Conservation (phyloP, 2,113 vertebrate species). For the Rostratula benghalensis region DNA sequence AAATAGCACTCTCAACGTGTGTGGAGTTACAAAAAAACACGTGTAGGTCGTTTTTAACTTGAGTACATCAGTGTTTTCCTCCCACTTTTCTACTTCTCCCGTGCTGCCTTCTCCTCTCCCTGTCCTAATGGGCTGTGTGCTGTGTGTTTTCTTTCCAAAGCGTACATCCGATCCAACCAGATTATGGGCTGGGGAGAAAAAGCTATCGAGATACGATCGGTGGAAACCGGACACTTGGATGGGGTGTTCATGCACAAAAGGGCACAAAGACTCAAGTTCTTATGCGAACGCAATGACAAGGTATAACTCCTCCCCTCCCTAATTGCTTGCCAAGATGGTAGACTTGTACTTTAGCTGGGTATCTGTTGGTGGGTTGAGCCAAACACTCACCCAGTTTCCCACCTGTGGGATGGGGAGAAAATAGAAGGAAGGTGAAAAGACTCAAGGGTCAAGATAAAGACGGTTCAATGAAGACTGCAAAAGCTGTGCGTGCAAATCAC, state of each 20-base stretch:
- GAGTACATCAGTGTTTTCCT: fast-evolving
- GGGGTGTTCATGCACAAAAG: conserved; percentile 99
- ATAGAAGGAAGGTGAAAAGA: neutral
- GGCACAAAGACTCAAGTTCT: conserved; percentile 97
- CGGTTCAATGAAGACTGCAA: neutral
- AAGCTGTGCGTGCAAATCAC: neutral
- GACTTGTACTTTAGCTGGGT: fast-evolving
- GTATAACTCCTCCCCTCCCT: conserved; percentile 58
- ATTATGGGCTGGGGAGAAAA: conserved; percentile 99
- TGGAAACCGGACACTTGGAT: conserved; percentile 96
- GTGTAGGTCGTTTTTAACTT: neutral
- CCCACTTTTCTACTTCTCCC: neutral
- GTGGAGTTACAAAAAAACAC: neutral
- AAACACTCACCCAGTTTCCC: neutral
- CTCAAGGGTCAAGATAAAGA: neutral
- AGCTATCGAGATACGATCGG: conserved; percentile 97
- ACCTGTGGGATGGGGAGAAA: neutral
- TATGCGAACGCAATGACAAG: conserved; percentile 99
- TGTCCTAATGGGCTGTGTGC: neutral
- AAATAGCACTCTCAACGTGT: neutral
- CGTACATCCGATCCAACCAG: conserved; percentile 98
- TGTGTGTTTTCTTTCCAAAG: conserved; percentile 69
- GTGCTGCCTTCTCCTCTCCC: neutral
- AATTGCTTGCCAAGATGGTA: neutral
- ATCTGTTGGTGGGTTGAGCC: neutral